Conservation (phyloP, 2,888 invertebrate species). For the Cosmia trapezina region DNA sequence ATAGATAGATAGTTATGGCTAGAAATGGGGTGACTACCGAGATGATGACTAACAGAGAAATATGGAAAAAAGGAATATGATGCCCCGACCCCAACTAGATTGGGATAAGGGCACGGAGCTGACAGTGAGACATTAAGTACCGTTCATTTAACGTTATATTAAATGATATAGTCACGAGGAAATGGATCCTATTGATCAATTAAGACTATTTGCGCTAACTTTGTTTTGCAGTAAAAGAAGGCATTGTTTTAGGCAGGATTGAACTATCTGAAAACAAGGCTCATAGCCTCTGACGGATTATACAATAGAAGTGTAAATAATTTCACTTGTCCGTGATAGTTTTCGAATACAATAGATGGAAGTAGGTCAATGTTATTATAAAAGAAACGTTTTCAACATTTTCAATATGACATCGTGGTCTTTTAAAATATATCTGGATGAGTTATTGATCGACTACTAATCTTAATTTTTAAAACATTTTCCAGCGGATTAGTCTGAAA, state of each 20-base stretch:
- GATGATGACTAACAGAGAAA: too few species aligned
- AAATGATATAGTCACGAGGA: neutral
- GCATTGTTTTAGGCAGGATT: neutral
- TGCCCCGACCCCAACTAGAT: too few species aligned
- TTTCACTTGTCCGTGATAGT: constrained; percentile 14
- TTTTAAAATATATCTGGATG: neutral
- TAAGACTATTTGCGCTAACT: neutral
- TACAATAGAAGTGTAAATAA: constrained; percentile 25
- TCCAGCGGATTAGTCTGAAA: neutral
- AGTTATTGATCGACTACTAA: neutral
- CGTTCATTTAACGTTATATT: too few species aligned
- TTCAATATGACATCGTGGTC: neutral
- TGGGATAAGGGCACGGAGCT: too few species aligned
- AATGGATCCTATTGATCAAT: neutral
- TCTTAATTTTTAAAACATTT: neutral
- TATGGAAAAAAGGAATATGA: too few species aligned
- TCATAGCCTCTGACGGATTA: neutral
- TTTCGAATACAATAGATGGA: constrained; percentile 23
- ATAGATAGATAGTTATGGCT: too few species aligned
- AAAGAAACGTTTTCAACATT: neutral
- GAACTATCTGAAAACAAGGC: constrained; percentile 2
- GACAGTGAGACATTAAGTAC: neutral
- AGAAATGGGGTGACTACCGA: too few species aligned
- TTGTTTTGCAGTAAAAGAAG: constrained; percentile 3
- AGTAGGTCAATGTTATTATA: constrained; percentile 30